Conservation (phyloP, 2,888 invertebrate genomes). For the Diarsia dahlii region DNA sequence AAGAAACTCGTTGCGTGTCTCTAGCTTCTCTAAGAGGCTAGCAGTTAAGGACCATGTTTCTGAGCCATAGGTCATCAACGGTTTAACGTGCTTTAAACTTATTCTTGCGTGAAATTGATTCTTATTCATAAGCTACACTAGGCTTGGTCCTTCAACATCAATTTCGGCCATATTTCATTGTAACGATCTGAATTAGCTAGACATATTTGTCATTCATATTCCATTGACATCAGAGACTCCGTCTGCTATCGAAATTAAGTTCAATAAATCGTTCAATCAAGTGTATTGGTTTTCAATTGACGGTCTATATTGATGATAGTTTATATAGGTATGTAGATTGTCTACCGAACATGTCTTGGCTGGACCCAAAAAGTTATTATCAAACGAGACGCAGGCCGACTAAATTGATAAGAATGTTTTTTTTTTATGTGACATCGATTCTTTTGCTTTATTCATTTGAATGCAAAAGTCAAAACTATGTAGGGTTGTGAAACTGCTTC, state of each 20-base stretch:
- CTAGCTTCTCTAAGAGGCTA: no score
- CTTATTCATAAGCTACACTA: not conserved
- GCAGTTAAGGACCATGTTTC: no score
- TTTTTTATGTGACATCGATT: constrained; percentile 8
- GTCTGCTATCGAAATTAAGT: constrained; percentile 1
- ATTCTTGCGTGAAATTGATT: not conserved
- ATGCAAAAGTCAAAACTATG: no score
- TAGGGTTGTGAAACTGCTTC: no score
- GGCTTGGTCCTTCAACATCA: not conserved
- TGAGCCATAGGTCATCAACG: no score
- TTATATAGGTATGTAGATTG: not conserved
- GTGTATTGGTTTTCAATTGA: constrained; percentile 48
- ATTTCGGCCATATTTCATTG: not conserved
- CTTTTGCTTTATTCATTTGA: not conserved
- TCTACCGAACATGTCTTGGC: not conserved
- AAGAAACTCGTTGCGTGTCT: no score
- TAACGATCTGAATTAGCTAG: not conserved
- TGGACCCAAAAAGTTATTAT: constrained; percentile 45
- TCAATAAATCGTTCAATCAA: constrained; percentile 29
- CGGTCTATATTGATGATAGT: not conserved
- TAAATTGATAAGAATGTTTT: constrained; percentile 33
- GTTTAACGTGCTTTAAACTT: no score
- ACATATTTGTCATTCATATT: constrained; percentile 4
- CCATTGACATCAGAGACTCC: constrained; percentile 7
- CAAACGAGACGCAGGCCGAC: constrained; percentile 16